These are phyloP conservation scores for Propithecus coquereli DNA, from an alignment of 2,113 vertebrate species.

Conservation along the genomic window DNA sequence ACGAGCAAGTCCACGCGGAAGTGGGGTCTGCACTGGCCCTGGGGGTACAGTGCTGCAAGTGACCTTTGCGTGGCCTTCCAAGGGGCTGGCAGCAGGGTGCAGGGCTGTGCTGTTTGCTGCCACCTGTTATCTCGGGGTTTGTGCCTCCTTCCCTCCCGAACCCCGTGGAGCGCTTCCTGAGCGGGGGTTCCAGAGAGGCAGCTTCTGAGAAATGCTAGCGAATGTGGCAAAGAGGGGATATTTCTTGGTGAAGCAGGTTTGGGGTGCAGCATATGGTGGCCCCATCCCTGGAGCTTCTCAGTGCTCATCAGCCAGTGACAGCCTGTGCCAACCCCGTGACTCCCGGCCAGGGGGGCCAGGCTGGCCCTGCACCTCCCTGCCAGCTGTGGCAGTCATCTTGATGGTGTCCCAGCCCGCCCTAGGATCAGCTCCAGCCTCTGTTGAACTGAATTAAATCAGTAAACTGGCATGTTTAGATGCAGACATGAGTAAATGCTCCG, in stretches of 20 bases:
- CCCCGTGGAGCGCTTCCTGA: background rate
- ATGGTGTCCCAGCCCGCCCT: background rate
- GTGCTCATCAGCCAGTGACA: no score
- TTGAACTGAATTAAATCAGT: background rate
- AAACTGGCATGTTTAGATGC: background rate
- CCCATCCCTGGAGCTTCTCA: background rate
- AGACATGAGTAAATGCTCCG: background rate
- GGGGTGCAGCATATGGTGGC: background rate
- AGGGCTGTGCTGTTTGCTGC: background rate
- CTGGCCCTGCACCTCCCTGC: background rate
- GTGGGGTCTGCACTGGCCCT: background rate
- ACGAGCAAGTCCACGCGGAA: background rate
- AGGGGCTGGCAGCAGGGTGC: background rate
- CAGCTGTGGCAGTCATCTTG: background rate
- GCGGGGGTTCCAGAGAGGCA: background rate
- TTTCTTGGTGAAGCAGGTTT: background rate
- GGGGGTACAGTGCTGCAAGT: background rate
- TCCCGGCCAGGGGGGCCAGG: background rate
- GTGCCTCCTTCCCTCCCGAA: no score
- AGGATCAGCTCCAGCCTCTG: background rate
- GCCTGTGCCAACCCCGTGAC: rapidly evolving
- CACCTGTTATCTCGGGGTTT: background rate
- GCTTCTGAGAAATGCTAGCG: background rate
- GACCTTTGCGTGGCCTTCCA: background rate
- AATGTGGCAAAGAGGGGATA: background rate